phyloP scores from a whole-genome alignment of 2,888 invertebrate genomes.

The Acanthosoma haemorrhoidale region DNA sequence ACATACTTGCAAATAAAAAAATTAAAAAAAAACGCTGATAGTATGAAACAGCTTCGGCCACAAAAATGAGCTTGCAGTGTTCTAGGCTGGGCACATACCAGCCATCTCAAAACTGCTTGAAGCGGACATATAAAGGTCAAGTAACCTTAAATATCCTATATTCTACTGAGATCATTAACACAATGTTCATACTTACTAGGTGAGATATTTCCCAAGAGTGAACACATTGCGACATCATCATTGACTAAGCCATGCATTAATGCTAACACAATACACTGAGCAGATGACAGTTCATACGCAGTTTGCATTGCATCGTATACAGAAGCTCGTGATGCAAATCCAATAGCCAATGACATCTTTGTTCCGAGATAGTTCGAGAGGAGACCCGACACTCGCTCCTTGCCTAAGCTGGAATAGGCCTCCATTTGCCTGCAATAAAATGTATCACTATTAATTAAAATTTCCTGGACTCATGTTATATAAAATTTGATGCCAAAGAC shows the following conservation, averaged over 20 bases:
- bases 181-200: conserved; percentile 5
- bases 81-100: too few species aligned
- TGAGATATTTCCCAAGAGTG: neutral
- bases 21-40: too few species aligned
- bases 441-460: too few species aligned
- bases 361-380: neutral
- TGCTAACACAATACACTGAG: neutral
- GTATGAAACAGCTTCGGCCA: too few species aligned
- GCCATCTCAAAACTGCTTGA: too few species aligned
- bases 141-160: too few species aligned
- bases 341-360: neutral
- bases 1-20: too few species aligned
- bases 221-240: neutral
- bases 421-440: too few species aligned
- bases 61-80: too few species aligned
- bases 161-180: too few species aligned
- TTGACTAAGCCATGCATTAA: neutral
- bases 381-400: neutral
- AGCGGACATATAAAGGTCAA: too few species aligned
- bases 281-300: neutral
- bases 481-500: neutral
- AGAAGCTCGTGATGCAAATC: conserved; percentile 4
- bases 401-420: neutral
- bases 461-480: too few species aligned
- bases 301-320: conserved; percentile 1